Percentiles rank a stretch among this genome's conserved stretches.
Conservation (phyloP, 2,888 invertebrate species). For the Aproaerema taeniolella region DNA sequence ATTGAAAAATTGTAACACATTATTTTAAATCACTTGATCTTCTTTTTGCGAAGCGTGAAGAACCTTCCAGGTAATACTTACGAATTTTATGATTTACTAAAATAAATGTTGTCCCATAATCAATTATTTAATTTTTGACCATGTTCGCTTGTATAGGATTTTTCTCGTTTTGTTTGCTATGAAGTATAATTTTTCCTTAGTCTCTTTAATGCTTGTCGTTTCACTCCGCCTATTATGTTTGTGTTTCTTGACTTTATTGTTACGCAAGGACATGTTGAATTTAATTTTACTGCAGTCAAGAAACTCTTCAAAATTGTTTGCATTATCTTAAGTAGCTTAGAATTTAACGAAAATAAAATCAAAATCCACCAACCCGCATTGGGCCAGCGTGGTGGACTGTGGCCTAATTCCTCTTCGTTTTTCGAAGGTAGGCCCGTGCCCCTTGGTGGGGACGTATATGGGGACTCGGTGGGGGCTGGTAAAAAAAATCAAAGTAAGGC, state of each 20-base stretch:
- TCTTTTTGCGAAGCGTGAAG: slow-evolving; percentile 23
- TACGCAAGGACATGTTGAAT: not conserved
- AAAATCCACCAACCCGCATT: too few species aligned
- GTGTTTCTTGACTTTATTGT: slow-evolving; percentile 31
- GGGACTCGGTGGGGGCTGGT: too few species aligned
- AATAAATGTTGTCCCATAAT: slow-evolving; percentile 19
- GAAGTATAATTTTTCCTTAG: slow-evolving; percentile 53
- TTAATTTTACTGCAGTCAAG: too few species aligned
- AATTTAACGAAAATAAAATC: too few species aligned
- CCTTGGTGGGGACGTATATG: too few species aligned
- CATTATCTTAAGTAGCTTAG: too few species aligned
- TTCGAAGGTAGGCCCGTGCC: too few species aligned
- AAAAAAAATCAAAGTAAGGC: too few species aligned
- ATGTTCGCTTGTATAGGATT: not conserved
- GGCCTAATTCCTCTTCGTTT: too few species aligned
- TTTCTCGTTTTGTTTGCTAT: slow-evolving; percentile 35
- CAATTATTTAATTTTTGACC: not conserved
- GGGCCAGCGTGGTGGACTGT: too few species aligned
- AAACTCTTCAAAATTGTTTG: too few species aligned
- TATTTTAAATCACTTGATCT: slow-evolving; percentile 39
- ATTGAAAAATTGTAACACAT: slow-evolving; percentile 51
- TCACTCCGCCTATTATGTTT: slow-evolving; percentile 38
- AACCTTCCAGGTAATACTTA: slow-evolving; percentile 28
- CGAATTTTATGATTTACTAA: slow-evolving; percentile 22
- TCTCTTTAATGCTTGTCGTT: slow-evolving; percentile 40